Percentiles rank a stretch among this genome's conserved stretches.
Evolutionary conservation across 2,888 invertebrate species (phyloP).

Genomic region (Phytoseiulus persimilis): DNA sequence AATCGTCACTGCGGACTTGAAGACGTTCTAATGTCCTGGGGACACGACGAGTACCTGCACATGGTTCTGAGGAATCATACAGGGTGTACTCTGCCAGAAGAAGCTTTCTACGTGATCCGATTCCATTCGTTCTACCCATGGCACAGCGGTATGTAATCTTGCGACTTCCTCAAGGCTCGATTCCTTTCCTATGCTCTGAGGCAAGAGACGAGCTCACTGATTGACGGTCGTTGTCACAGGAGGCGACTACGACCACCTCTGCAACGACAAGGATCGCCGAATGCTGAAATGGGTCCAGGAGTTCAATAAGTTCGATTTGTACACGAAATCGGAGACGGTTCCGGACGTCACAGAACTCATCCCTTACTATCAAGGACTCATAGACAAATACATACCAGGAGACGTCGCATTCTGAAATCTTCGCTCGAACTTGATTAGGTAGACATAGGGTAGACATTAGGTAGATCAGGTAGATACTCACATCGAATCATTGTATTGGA

Average conservation of each 20-base stretch:
- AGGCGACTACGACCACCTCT: conserved; percentile 73
- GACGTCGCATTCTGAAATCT: conserved; percentile 41
- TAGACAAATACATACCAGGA: conserved; percentile 86
- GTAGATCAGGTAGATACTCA: too few relatives aligned
- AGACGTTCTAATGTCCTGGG: conserved; percentile 85
- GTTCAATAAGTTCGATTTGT: conserved; percentile 90
- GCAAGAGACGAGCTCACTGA: not conserved
- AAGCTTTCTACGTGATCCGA: conserved; percentile 78
- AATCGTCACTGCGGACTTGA: conserved; percentile 74
- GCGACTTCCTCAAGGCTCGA: too few relatives aligned
- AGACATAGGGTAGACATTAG: too few relatives aligned
- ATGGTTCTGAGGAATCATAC: conserved; percentile 68
- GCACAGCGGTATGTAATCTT: conserved; percentile 58
- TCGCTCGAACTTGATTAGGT: too few relatives aligned
- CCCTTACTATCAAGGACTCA: conserved; percentile 85
- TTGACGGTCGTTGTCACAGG: conserved; percentile 49
- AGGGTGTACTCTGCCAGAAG: conserved; percentile 67
- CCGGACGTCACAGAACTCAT: conserved; percentile 77
- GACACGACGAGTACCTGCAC: conserved; percentile 91
- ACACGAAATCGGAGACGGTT: conserved; percentile 69
- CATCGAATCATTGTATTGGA: too few relatives aligned
- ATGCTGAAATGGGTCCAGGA: conserved; percentile 71
- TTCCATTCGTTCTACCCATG: conserved; percentile 97
- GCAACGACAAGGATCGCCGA: conserved; percentile 64
- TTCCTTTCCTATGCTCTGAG: not conserved